phyloP scores from a whole-genome alignment of 2,797 vertebrate genomes.

The Loriculus beryllinus region DNA sequence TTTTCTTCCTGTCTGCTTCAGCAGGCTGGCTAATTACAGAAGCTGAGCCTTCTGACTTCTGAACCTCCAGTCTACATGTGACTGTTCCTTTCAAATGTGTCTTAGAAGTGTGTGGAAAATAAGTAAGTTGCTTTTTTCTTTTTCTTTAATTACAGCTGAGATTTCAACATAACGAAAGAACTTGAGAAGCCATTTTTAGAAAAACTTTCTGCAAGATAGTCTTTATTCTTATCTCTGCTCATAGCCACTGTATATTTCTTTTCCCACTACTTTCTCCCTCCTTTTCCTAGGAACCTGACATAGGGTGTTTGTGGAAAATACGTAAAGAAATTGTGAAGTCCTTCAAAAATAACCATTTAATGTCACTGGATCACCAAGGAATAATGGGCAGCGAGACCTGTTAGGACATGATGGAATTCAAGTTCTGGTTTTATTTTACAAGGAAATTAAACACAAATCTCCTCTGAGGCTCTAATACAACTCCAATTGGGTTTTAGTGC shows the following conservation, averaged over 20 bases:
- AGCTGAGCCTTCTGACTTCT: neutral
- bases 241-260: neutral
- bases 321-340: neutral
- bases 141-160: neutral
- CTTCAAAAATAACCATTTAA: neutral
- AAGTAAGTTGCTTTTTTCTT: neutral
- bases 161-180: neutral
- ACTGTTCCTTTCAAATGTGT: neutral
- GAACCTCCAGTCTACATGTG: neutral
- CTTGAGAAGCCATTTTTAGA: neutral
- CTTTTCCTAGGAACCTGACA: neutral
- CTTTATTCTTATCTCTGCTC: neutral
- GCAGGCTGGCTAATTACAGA: neutral
- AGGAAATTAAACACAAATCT: neutral
- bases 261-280: neutral
- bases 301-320: neutral
- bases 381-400: too few relatives aligned
- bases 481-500: neutral
- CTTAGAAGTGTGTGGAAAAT: neutral
- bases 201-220: neutral
- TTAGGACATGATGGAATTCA: neutral
- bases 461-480: neutral
- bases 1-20: neutral
- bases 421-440: neutral
- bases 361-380: neutral